Evolutionary conservation across 2,113 vertebrate species (phyloP).

Genomic region (Calidris pugnax): DNA sequence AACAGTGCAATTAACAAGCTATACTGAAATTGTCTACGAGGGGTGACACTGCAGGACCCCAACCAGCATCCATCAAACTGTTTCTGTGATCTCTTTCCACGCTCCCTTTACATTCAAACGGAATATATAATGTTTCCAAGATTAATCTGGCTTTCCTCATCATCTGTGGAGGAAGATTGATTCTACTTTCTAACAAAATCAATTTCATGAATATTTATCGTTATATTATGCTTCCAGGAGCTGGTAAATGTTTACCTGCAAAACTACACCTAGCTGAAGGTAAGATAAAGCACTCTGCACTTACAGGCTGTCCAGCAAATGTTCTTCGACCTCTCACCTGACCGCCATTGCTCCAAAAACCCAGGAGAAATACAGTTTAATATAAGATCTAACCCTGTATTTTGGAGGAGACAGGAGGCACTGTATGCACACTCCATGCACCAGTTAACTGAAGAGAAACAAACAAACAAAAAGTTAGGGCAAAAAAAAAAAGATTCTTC

Average conservation of each 20-base stretch:
- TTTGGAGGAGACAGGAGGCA: neutral
- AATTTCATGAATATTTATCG: neutral
- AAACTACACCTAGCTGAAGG: neutral
- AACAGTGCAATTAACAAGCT: neutral
- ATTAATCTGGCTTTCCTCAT: constrained; percentile 1
- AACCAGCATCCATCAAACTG: neutral
- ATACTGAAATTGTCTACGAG: neutral
- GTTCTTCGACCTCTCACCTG: neutral
- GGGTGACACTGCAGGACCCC: constrained; percentile 1
- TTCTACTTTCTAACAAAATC: constrained; percentile 15
- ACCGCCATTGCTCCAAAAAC: neutral
- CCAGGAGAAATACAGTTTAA: neutral
- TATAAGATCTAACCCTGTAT: neutral
- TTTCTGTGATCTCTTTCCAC: neutral
- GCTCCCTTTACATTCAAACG: neutral
- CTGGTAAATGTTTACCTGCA: neutral
- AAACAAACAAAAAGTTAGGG: neutral
- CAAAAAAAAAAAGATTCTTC: neutral
- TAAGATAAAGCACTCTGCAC: neutral
- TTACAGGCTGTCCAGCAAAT: neutral
- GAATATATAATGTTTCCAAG: neutral
- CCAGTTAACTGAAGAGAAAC: neutral
- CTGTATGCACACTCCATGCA: neutral
- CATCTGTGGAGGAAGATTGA: neutral
- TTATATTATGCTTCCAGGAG: neutral